Evolutionary conservation across 2,797 vertebrate species (phyloP).

Genomic region (Sebastes minor): DNA sequence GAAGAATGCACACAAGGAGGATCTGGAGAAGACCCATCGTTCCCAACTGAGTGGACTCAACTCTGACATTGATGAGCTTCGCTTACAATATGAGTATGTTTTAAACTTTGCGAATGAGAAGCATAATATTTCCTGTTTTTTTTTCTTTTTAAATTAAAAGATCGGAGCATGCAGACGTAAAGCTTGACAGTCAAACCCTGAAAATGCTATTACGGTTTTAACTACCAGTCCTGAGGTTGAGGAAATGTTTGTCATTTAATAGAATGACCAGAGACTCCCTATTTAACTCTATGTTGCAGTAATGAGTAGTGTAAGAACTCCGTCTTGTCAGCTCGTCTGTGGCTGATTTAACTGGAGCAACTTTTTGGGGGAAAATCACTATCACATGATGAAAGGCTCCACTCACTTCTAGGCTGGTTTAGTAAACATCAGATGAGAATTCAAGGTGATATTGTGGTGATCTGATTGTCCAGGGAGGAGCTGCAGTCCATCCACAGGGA

Average conservation of each 20-base stretch:
- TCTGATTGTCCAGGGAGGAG: slow-evolving; percentile 86
- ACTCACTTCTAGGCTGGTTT: neutral
- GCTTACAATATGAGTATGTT: slow-evolving; percentile 92
- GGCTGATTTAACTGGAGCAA: neutral
- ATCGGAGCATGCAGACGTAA: neutral
- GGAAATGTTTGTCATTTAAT: neutral
- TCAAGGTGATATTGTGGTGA: neutral
- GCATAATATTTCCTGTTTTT: neutral
- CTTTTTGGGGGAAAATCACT: neutral
- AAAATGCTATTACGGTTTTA: neutral
- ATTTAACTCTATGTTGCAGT: neutral
- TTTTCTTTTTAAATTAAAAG: neutral
- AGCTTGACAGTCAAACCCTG: neutral
- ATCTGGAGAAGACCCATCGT: slow-evolving; percentile 94
- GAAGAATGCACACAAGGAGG: slow-evolving; percentile 98
- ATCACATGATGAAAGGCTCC: neutral
- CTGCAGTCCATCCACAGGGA: slow-evolving; percentile 96
- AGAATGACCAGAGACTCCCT: neutral
- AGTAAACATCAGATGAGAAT: neutral
- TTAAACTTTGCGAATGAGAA: neutral
- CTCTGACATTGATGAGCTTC: slow-evolving; percentile 92
- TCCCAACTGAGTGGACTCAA: slow-evolving; percentile 94
- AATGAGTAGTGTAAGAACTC: neutral
- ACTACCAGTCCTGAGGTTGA: neutral
- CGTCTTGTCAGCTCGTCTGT: neutral